Percentiles rank a stretch among this genome's conserved stretches.
Evolutionary conservation across 2,888 invertebrate genomes (phyloP).

Genomic region (Parnassius smintheus): DNA sequence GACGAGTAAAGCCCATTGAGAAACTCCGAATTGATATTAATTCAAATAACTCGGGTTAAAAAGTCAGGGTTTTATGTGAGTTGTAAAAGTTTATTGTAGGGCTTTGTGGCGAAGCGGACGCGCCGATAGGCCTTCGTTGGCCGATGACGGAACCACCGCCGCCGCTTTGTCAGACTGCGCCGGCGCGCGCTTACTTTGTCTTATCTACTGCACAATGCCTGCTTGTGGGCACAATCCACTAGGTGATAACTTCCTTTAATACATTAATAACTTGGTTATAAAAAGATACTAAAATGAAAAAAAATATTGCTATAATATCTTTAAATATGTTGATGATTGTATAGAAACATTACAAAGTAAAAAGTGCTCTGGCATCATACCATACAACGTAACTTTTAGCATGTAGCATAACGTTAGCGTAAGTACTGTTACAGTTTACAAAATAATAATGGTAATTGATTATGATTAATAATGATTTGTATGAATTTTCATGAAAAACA

Average conservation of each 20-base stretch:
- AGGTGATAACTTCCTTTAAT: slow-evolving; percentile 22
- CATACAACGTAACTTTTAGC: too few relatives aligned
- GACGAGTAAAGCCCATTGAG: slow-evolving; percentile 81
- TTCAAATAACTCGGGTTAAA: slow-evolving; percentile 81
- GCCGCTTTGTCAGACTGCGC: slow-evolving; percentile 35
- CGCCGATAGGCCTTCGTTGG: slow-evolving; percentile 66
- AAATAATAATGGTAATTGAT: too few relatives aligned
- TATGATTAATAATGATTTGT: too few relatives aligned
- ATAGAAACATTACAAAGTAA: too few relatives aligned
- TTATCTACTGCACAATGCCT: slow-evolving; percentile 28
- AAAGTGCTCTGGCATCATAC: too few relatives aligned
- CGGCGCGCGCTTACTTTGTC: slow-evolving; percentile 35
- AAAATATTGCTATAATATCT: too few relatives aligned
- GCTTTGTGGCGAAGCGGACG: slow-evolving; percentile 78
- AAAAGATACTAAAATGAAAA: background rate
- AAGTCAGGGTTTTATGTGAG: slow-evolving; percentile 80
- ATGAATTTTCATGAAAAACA: too few relatives aligned
- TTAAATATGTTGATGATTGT: too few relatives aligned
- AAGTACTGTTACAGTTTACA: too few relatives aligned
- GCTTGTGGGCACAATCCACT: slow-evolving; percentile 15
- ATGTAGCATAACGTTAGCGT: too few relatives aligned
- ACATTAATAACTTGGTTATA: slow-evolving; percentile 15
- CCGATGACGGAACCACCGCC: slow-evolving; percentile 60
- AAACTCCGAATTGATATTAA: slow-evolving; percentile 81
- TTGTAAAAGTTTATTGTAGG: slow-evolving; percentile 80